Evolutionary conservation across 2,797 vertebrate species (phyloP).

Genomic region (Sebastes kiyomatsui): DNA sequence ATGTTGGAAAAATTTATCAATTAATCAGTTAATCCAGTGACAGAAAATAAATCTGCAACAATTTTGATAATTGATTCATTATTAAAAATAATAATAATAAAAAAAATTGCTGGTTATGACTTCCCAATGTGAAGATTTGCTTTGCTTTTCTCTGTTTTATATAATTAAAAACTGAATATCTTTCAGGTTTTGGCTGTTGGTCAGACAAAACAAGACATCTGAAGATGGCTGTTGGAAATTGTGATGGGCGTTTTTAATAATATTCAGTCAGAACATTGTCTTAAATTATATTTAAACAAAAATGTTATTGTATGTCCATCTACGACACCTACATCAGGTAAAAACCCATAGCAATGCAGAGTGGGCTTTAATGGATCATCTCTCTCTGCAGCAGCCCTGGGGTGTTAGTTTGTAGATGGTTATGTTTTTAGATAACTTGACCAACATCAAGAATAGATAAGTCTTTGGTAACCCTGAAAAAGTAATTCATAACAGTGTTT

Average conservation of each 20-base stretch:
- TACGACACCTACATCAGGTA: not conserved
- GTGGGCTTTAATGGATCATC: not conserved
- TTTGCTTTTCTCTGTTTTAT: not conserved
- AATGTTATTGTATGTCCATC: not conserved
- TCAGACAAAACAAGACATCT: not conserved
- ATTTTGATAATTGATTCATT: not conserved
- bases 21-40: not conserved
- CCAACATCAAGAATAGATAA: slow-evolving; percentile 12
- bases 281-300: not conserved
- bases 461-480: not conserved
- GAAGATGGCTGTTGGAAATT: not conserved
- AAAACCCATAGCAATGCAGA: not conserved
- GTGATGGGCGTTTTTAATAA: not conserved
- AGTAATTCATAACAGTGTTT: not conserved
- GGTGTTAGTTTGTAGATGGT: not conserved
- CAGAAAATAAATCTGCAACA: not conserved
- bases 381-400: not conserved
- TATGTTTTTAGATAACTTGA: slow-evolving; percentile 36
- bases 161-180: not conserved
- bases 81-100: not conserved
- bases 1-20: not conserved
- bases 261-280: not conserved
- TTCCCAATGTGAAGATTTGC: not conserved
- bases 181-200: not conserved
- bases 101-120: not conserved